Evolutionary conservation across 1,140 invertebrate species (phyloP).

Genomic region (Calycopis cecrops): DNA sequence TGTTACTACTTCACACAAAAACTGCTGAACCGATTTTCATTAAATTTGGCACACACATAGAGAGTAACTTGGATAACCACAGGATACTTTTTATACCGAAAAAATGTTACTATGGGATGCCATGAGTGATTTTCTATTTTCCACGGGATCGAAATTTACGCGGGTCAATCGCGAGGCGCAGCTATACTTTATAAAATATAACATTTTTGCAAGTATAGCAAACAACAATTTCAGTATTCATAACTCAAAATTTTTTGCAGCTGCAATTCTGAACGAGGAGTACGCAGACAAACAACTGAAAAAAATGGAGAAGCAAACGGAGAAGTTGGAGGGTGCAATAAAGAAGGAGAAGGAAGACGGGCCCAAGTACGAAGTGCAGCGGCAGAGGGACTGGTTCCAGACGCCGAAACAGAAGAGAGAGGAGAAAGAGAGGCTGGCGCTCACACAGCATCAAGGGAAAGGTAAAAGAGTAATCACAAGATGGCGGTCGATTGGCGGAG

Average conservation of each 20-base stretch:
- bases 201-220: too few species aligned
- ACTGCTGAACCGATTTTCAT: too few species aligned
- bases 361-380: constrained; percentile 55
- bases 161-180: too few species aligned
- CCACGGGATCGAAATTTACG: too few species aligned
- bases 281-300: constrained; percentile 88
- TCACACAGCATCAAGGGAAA: constrained; percentile 51
- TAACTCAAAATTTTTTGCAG: constrained; percentile 37
- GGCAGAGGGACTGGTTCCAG: constrained; percentile 90
- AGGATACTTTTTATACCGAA: too few species aligned
- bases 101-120: too few species aligned
- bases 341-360: constrained; percentile 63
- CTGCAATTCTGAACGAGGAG: constrained; percentile 88
- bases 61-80: too few species aligned
- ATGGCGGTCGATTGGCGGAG: too few species aligned
- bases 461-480: constrained; percentile 31
- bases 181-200: too few species aligned
- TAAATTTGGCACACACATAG: too few species aligned
- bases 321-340: constrained; percentile 86
- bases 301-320: constrained; percentile 89
- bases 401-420: constrained; percentile 85
- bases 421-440: constrained; percentile 81
- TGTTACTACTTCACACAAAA: too few species aligned
- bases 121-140: too few species aligned
- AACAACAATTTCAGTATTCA: neutral